Conservation (phyloP, 2,888 invertebrate species). For the Exephanes ischioxanthus region DNA sequence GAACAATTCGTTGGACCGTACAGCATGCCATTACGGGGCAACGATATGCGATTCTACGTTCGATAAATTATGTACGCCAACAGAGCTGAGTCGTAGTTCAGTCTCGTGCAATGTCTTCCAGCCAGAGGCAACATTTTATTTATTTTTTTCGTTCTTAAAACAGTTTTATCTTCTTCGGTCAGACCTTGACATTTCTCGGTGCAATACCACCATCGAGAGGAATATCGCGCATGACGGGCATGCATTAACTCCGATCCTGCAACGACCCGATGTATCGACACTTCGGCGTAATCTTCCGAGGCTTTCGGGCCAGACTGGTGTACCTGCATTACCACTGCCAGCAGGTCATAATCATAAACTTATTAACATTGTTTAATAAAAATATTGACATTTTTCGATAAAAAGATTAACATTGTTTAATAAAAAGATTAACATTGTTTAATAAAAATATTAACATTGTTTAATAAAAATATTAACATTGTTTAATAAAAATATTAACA, state of each 20-base stretch:
- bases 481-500: no score
- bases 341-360: not conserved
- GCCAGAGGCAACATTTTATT: conserved; percentile 5
- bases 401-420: no score
- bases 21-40: conserved; percentile 30
- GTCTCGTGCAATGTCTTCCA: conserved; percentile 19
- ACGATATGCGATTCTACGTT: conserved; percentile 18
- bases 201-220: conserved; percentile 14
- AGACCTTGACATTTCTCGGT: conserved; percentile 17
- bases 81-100: conserved; percentile 13
- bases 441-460: no score
- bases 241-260: conserved; percentile 1
- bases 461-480: no score
- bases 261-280: not conserved
- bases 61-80: conserved; percentile 32
- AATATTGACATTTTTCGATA: no score
- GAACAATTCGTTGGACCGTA: conserved; percentile 39
- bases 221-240: not conserved
- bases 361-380: not conserved
- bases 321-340: not conserved
- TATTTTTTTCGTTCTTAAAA: not conserved
- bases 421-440: no score
- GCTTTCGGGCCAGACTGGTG: not conserved
- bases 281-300: not conserved
- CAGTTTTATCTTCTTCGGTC: not conserved